Evolutionary conservation across 2,113 vertebrate genomes (phyloP), one percentile per base, ranked within the genome.

Genomic region (Lichenostomus cassidix): DNA sequence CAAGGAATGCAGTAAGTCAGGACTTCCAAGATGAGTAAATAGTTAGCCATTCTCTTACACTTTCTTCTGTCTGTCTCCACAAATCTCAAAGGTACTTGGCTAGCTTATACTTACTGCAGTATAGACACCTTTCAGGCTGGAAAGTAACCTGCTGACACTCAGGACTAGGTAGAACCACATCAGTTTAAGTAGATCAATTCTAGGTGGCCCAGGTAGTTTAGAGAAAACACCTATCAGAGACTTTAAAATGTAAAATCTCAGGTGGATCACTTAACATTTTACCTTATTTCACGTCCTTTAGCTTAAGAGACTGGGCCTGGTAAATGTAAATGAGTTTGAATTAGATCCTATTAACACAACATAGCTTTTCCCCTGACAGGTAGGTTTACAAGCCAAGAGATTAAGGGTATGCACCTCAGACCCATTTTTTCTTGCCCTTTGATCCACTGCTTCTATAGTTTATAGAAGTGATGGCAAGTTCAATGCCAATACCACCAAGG

Each of bases 1-100:
- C 59, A 83, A 95, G 76, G 96, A 96, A 97, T 96, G 94, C 56
- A 92, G 86, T 39, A 93, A 90, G 33, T 95, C 94, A 95, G 80
- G 94, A 92, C 79, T 92, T 83, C 56, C 42, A 60, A 94, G 79
- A 85, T 87, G 37, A 94, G 70, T 44, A 56, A 65, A 80, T 11
- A 75, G n/a, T 50, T 56, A 76, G 50, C 75, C 35, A 50, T 53
- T 58, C 62, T 69, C 55, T 80, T 85, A 24, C 14, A 65, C 18
- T 39, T 69, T 41, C 71, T 77, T 56, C 55, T 46, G 46, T 56
- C 55, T 46, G 50, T 24, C 52, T 64, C 24, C 33, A 63, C 42
- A 63, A 33, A 89, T 17, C 42, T 63, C 56, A 47, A n/a, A 80
- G 37, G 33, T 8, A 42, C 46, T 8, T 53, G 24, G 25, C 23